Base-by-base conservation (phyloP, 2,888 invertebrate species). In the Xestia sexstrigata region DNA sequence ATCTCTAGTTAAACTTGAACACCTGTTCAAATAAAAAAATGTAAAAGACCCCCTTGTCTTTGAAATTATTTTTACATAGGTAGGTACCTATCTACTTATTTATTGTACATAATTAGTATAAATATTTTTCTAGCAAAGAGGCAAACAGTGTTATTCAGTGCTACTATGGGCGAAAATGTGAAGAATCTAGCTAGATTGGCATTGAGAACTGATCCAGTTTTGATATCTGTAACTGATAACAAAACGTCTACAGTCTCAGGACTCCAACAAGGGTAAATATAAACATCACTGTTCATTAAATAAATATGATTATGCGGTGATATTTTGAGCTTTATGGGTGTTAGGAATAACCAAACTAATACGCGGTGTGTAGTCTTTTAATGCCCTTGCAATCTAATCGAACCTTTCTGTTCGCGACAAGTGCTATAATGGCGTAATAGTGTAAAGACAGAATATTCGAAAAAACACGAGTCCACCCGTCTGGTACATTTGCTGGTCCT, bases 91-190 rank as follows among this genome's bases (percentile, higher is more conserved):
- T 6, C 4, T 42, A 58, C 2, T 62, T 62, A 23, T n/a, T 8
- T 20, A n/a, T 74, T 49, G 7, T 62, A 35, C 68, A 13, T 39
- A 39, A 68, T 17, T 39, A 68, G 26, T 49, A n/a, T 74, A 70
- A 62, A 52, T 70, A 20, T 89, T 84, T 74, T 97, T 97, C 63
- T 92, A 99, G 99, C 98, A 95, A 97, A 98, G 70, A 97, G 99
- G 74, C 99, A 99, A 96, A 99, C 99, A 0, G 98, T 99, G 98
- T 94, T 99, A 79, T 99, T 99, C 94, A 99, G 99, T 92, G 99
- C 99, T n/a, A 99, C 99, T n/a, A 98, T 99, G 91, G 99, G 99
- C 35, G 97, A 98, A 79, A 99, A 98, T 95, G 99, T 98, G 5
- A 98, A 99, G 93, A 98, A 98, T 86, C 95, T 99, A 70, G 98